Evolutionary conservation across 2,888 invertebrate genomes (phyloP).

Genomic region (Boloria selene): DNA sequence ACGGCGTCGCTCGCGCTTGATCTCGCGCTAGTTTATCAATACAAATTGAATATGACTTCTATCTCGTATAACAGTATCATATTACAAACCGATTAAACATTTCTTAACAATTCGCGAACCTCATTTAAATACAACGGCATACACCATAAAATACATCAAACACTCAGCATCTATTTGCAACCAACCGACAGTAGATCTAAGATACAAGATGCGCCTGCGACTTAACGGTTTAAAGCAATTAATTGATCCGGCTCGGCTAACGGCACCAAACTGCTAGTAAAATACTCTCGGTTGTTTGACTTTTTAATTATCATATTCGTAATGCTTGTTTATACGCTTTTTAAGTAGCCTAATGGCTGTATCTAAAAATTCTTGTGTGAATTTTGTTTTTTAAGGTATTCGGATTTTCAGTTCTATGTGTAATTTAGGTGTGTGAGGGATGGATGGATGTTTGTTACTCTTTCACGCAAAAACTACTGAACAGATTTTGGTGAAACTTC

Average conservation of each 20-base stretch:
- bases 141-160: constrained; percentile 14
- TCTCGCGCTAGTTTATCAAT: too few species aligned
- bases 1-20: too few species aligned
- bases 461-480: too few species aligned
- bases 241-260: constrained; percentile 49
- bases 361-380: constrained; percentile 10
- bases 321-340: constrained; percentile 17
- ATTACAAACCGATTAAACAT: too few species aligned
- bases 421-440: not conserved
- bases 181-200: constrained; percentile 18
- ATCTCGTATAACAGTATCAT: too few species aligned
- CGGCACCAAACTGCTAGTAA: constrained; percentile 29
- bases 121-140: constrained; percentile 12
- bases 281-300: constrained; percentile 17
- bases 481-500: too few species aligned
- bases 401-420: too few species aligned
- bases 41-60: too few species aligned
- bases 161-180: constrained; percentile 17
- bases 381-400: not conserved
- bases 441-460: too few species aligned
- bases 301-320: constrained; percentile 25
- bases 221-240: constrained; percentile 50
- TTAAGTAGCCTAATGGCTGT: constrained; percentile 12
- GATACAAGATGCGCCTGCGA: constrained; percentile 42
- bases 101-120: constrained; percentile 9